Conservation (phyloP, 1,140 invertebrate genomes). For the Subanguina moxae region DNA sequence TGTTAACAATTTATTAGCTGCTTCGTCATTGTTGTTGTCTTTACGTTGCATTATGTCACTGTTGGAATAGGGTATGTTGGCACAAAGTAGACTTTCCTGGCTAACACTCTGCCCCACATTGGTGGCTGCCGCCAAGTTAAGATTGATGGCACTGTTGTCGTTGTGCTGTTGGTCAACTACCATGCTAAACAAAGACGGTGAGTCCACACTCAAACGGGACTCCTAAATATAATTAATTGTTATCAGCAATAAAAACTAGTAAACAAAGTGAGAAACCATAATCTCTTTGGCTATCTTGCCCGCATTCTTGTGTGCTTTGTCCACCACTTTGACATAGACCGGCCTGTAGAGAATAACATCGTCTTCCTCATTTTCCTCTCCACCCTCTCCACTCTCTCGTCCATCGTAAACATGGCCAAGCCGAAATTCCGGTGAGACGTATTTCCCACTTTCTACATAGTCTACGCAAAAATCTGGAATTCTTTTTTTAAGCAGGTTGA, state of each 20-base stretch:
- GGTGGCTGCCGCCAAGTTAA: not conserved
- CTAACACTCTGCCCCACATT: not conserved
- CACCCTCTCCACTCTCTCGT: conserved; percentile 19
- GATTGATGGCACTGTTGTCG: not conserved
- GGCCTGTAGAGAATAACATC: conserved; percentile 55
- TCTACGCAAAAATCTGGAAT: conserved; percentile 50
- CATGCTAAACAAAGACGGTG: not conserved
- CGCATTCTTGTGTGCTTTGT: conserved; percentile 17
- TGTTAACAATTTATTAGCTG: too few relatives aligned
- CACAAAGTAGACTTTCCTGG: not conserved
- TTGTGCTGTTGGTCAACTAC: not conserved
- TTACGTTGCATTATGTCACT: too few relatives aligned
- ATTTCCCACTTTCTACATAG: conserved; percentile 75
- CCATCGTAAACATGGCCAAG: conserved; percentile 75
- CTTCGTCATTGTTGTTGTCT: too few relatives aligned
- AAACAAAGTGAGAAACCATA: not conserved
- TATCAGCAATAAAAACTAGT: not conserved
- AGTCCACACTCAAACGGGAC: not conserved
- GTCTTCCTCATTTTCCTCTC: conserved; percentile 42
- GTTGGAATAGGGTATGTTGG: too few relatives aligned
- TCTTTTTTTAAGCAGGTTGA: not conserved
- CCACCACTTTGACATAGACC: conserved; percentile 52
- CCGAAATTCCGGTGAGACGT: conserved; percentile 76
- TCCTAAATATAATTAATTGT: not conserved
- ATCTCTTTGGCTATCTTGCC: conserved; percentile 9